phyloP scores from a whole-genome alignment of 2,888 invertebrate genomes.

The Hololepta plana region DNA sequence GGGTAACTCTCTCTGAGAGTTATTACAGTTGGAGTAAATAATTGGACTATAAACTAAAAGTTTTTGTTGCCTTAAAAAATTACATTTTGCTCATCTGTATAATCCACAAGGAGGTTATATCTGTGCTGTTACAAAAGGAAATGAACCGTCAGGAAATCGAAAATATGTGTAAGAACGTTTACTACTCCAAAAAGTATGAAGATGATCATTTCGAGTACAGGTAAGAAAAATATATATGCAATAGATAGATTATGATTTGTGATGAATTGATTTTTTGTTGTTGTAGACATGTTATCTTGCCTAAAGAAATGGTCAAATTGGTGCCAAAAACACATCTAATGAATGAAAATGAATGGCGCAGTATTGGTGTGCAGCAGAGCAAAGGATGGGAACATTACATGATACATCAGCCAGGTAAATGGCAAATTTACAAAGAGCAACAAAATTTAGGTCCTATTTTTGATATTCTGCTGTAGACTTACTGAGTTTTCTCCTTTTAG shows the following conservation, averaged over 20 bases:
- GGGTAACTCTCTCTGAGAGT: too few species aligned
- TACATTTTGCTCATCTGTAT: too few species aligned
- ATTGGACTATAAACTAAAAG: too few species aligned
- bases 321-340: conserved; percentile 87
- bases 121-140: too few species aligned
- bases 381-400: conserved; percentile 96
- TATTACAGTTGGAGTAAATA: too few species aligned
- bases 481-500: conserved; percentile 31
- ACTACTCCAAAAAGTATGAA: conserved; percentile 85
- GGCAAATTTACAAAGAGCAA: too few species aligned
- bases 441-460: not conserved
- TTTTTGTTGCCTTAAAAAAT: too few species aligned
- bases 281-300: conserved; percentile 81
- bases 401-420: conserved; percentile 79
- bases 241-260: not conserved
- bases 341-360: conserved; percentile 87
- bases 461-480: conserved; percentile 4
- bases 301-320: conserved; percentile 76
- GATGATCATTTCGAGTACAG: conserved; percentile 86
- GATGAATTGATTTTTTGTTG: conserved; percentile 1
- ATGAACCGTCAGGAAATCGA: conserved; percentile 17
- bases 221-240: conserved; percentile 32
- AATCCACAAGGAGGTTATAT: too few species aligned
- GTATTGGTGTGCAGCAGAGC: conserved; percentile 89
- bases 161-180: conserved; percentile 49